phyloP scores from a whole-genome alignment of 2,113 vertebrate species.

The Corythoichthys haematopterus region DNA sequence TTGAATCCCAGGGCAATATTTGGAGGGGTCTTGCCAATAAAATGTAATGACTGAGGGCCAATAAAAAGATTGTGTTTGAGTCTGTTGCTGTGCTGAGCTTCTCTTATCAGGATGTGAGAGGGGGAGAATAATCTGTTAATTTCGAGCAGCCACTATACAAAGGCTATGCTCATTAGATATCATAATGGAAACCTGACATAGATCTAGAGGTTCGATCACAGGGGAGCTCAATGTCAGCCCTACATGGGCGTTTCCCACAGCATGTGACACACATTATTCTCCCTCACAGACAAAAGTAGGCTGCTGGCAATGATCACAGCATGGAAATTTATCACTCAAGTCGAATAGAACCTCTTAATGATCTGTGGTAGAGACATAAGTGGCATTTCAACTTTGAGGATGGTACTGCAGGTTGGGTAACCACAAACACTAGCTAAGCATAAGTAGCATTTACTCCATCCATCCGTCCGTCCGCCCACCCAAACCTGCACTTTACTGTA shows the following conservation, averaged over 20 bases:
- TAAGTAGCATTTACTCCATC: neutral
- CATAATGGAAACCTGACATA: constrained; percentile 58
- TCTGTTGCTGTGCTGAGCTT: constrained; percentile 38
- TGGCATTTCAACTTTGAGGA: neutral
- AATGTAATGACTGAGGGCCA: constrained; percentile 40
- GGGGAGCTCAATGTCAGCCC: constrained; percentile 60
- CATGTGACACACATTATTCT: constrained; percentile 45
- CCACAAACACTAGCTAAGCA: neutral
- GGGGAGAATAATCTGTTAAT: constrained; percentile 25
- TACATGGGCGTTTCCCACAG: constrained; percentile 47
- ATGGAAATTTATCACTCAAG: constrained; percentile 16
- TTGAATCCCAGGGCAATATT: constrained; percentile 34
- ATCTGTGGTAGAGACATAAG: constrained; percentile 12
- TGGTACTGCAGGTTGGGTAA: neutral
- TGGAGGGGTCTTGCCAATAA: constrained; percentile 37
- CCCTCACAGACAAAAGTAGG: constrained; percentile 56
- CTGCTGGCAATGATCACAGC: constrained; percentile 46
- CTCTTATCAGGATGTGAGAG: constrained; percentile 38
- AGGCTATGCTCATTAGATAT: constrained; percentile 51
- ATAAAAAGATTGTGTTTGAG: constrained; percentile 40
- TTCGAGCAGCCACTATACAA: constrained; percentile 41
- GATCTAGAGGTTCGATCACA: constrained; percentile 52
- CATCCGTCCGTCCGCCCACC: too few species aligned
- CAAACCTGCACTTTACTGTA: too few species aligned
- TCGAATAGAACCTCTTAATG: constrained; percentile 34